Conservation (phyloP, 2,113 vertebrate species). For the Struthidea cinerea region DNA sequence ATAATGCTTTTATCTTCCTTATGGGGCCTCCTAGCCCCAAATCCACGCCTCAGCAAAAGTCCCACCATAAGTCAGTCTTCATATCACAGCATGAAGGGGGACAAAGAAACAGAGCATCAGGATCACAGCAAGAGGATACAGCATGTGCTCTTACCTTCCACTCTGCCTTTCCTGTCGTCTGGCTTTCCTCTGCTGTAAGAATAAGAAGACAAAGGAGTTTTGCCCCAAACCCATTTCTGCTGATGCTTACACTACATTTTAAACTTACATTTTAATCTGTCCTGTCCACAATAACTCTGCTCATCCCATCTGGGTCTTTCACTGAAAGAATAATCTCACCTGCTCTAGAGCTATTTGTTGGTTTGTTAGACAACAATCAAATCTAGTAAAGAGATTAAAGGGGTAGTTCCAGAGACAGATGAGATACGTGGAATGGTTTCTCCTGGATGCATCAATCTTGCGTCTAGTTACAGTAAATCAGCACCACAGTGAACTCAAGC, state of each 20-base stretch:
- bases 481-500: not conserved
- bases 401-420: not conserved
- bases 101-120: not conserved
- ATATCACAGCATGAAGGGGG: fast-evolving
- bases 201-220: not conserved
- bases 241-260: not conserved
- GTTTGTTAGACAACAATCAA: not conserved
- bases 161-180: not conserved
- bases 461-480: not conserved
- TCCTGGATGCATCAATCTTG: not conserved
- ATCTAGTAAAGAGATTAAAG: not conserved
- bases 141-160: not conserved
- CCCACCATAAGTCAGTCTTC: not conserved
- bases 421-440: not conserved
- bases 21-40: not conserved
- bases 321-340: not conserved
- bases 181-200: not conserved
- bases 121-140: not conserved
- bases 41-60: not conserved
- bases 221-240: not conserved
- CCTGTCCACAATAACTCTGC: not conserved
- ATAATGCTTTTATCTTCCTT: not conserved
- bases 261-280: not conserved
- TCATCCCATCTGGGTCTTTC: not conserved
- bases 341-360: not conserved